These are phyloP conservation scores for Molorchus minor DNA, from an alignment of 2,888 invertebrate species.

Conservation along the genomic window DNA sequence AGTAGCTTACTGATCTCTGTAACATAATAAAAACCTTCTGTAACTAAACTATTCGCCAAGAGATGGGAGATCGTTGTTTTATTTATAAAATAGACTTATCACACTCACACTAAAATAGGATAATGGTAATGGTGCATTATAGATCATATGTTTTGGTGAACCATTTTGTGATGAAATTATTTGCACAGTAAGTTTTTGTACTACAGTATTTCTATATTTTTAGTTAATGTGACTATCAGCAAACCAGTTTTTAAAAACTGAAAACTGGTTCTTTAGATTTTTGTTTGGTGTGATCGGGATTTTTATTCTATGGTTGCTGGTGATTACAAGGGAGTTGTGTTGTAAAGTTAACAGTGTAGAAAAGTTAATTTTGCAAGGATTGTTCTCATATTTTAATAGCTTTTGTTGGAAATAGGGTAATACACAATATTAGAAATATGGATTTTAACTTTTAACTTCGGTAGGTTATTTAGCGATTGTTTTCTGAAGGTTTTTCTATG, in stretches of 20 bases:
- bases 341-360: slow-evolving; percentile 53
- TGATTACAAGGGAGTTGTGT: slow-evolving; percentile 45
- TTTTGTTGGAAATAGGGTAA: slow-evolving; percentile 31
- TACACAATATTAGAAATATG: slow-evolving; percentile 36
- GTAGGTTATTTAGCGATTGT: slow-evolving; percentile 40
- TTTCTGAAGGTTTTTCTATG: slow-evolving; percentile 40
- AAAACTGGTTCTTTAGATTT: slow-evolving; percentile 47
- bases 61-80: slow-evolving; percentile 40
- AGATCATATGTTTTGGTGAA: slow-evolving; percentile 53
- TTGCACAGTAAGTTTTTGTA: slow-evolving; percentile 44
- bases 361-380: slow-evolving; percentile 38
- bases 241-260: slow-evolving; percentile 42
- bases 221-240: slow-evolving; percentile 12
- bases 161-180: slow-evolving; percentile 41
- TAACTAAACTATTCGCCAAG: not conserved
- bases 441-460: slow-evolving; percentile 42
- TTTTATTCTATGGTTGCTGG: slow-evolving; percentile 50
- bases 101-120: slow-evolving; percentile 48
- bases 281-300: slow-evolving; percentile 57
- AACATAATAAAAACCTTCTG: too few relatives aligned
- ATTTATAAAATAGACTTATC: slow-evolving; percentile 51
- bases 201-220: slow-evolving; percentile 22
- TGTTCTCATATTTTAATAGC: slow-evolving; percentile 31
- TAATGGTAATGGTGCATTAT: slow-evolving; percentile 53
- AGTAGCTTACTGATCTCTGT: too few relatives aligned